Evolutionary conservation across 2,797 vertebrate species (phyloP).

Genomic region (Gastrophryne carolinensis): DNA sequence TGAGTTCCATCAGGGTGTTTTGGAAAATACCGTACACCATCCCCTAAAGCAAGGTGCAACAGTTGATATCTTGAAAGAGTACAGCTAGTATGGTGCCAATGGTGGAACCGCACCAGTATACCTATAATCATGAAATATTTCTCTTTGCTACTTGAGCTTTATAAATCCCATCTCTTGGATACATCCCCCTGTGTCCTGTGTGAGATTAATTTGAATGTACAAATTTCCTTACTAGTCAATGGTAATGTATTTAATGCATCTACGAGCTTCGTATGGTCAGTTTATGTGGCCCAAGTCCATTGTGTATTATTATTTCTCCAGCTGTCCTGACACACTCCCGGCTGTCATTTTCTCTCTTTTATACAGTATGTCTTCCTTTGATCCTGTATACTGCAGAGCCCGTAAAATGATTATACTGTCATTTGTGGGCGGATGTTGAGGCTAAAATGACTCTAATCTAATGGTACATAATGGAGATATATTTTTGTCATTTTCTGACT

Average conservation of each 20-base stretch:
- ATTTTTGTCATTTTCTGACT: neutral
- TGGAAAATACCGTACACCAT: too few relatives aligned
- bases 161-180: too few relatives aligned
- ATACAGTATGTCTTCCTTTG: conserved; percentile 1
- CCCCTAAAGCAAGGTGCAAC: too few relatives aligned
- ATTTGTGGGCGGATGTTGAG: neutral
- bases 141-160: too few relatives aligned
- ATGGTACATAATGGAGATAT: neutral
- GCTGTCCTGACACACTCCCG: neutral
- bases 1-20: neutral
- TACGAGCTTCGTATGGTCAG: neutral
- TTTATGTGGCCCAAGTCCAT: neutral
- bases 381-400: conserved; percentile 17
- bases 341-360: neutral
- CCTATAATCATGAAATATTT: too few relatives aligned
- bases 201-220: too few relatives aligned
- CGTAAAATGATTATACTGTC: conserved; percentile 8
- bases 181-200: too few relatives aligned
- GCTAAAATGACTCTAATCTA: conserved; percentile 9
- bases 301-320: neutral
- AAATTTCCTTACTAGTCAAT: neutral
- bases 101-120: too few relatives aligned
- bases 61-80: too few relatives aligned
- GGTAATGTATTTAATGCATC: neutral
- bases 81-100: too few relatives aligned